phyloP scores from a whole-genome alignment of 2,113 vertebrate genomes.

The Sander lucioperca region DNA sequence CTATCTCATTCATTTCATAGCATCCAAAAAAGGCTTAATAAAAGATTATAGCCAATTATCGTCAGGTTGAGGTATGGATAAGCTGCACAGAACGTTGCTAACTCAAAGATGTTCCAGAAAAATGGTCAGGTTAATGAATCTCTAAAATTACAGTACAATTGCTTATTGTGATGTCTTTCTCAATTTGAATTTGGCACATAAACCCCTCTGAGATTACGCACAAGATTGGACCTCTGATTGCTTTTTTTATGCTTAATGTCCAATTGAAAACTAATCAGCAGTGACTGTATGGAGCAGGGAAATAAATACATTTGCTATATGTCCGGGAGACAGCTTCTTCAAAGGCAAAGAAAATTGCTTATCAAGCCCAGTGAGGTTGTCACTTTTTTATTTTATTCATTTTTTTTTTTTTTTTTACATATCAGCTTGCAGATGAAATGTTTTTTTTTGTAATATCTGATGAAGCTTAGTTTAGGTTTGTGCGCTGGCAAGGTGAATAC shows the following conservation, averaged over 20 bases:
- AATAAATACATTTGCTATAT: conserved; percentile 21
- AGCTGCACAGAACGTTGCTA: not conserved
- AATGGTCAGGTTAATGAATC: conserved; percentile 26
- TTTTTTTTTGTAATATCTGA: not conserved
- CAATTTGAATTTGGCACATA: not conserved
- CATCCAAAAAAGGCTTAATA: conserved; percentile 5
- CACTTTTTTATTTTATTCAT: not conserved
- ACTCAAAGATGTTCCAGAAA: conserved; percentile 1
- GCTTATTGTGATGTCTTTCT: conserved; percentile 6
- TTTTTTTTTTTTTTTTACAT: not conserved
- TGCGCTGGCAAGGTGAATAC: conserved; percentile 56
- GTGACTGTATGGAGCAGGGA: not conserved
- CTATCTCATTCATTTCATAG: not conserved
- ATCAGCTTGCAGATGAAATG: not conserved
- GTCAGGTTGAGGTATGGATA: not conserved
- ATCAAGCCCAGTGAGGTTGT: not conserved
- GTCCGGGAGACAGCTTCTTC: not conserved
- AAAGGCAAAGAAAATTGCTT: not conserved
- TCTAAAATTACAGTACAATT: not conserved
- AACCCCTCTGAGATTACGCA: not conserved
- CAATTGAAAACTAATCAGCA: conserved; percentile 26
- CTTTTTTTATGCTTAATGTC: conserved; percentile 28
- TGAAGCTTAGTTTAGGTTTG: conserved; percentile 16
- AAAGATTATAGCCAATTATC: not conserved
- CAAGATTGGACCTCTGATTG: conserved; percentile 30